phyloP scores from a whole-genome alignment of 2,797 vertebrate genomes.

The Chelon auratus region DNA sequence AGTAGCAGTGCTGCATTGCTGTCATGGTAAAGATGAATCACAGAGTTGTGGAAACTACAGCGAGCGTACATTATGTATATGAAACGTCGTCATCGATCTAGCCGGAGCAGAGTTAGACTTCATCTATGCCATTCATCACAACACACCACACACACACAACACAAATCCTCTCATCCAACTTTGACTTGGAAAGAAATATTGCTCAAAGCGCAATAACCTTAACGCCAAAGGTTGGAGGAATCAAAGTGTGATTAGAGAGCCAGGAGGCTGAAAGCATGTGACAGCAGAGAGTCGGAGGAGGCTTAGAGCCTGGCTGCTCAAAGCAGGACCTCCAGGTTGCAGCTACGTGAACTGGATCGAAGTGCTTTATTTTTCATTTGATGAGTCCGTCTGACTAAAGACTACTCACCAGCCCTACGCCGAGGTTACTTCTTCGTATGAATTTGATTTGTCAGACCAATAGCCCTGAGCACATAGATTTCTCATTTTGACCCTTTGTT shows the following conservation, averaged over 20 bases:
- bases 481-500: not conserved
- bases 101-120: conserved; percentile 31
- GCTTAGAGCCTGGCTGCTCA: conserved; percentile 7
- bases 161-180: conserved; percentile 12
- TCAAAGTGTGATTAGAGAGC: conserved; percentile 67
- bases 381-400: no score
- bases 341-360: not conserved
- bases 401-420: not conserved
- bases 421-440: not conserved
- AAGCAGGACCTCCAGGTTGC: conserved; percentile 22
- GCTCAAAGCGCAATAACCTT: conserved; percentile 63
- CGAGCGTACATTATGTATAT: conserved; percentile 42
- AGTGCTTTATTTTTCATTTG: not conserved
- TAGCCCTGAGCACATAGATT: not conserved
- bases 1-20: conserved; percentile 24
- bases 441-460: not conserved
- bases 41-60: conserved; percentile 31
- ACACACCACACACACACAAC: no score
- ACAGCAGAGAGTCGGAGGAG: conserved; percentile 18
- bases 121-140: conserved; percentile 37
- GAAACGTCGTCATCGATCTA: conserved; percentile 47
- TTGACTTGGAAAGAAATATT: conserved; percentile 69
- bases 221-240: conserved; percentile 53
- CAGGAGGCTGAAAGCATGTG: conserved; percentile 51
- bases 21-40: conserved; percentile 39